Evolutionary conservation across 2,888 invertebrate species (phyloP).

Genomic region (Pyrgus malvae): DNA sequence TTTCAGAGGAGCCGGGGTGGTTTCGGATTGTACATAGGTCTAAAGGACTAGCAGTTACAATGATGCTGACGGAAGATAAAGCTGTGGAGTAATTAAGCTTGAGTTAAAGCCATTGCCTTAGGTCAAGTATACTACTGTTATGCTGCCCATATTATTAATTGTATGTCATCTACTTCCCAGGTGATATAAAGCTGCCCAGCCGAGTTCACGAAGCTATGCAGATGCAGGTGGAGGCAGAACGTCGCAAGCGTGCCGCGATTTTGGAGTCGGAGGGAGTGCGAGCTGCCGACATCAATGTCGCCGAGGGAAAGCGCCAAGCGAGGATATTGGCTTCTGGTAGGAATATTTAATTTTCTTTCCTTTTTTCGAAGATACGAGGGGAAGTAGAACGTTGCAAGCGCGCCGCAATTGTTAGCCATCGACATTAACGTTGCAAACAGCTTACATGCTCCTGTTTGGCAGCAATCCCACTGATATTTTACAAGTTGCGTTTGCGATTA

Average conservation of each 20-base stretch:
- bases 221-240: conserved; percentile 99
- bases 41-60: too few relatives aligned
- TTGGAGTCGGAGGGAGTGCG: conserved; percentile 97
- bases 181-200: conserved; percentile 93
- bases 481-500: too few relatives aligned
- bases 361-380: conserved; percentile 99
- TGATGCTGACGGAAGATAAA: too few relatives aligned
- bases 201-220: conserved; percentile 99
- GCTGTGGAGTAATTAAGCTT: too few relatives aligned
- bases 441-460: too few relatives aligned
- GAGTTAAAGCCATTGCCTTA: too few relatives aligned
- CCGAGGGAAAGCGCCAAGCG: conserved; percentile 96
- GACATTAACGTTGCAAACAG: conserved; percentile 99
- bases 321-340: conserved; percentile 94
- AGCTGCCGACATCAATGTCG: conserved; percentile 97
- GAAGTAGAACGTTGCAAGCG: conserved; percentile 98
- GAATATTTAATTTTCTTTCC: background rate
- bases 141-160: too few relatives aligned
- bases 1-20: too few relatives aligned
- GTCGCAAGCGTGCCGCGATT: conserved; percentile 97
- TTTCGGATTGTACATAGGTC: too few relatives aligned
- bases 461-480: too few relatives aligned
- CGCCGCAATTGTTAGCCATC: conserved; percentile 93
- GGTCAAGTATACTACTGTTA: too few relatives aligned
- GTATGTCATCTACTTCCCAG: conserved; percentile 78